A percentile compares a stretch with the other conserved stretches of the same genome.
These are phyloP conservation scores for Amiota communis DNA, from an alignment of 2,888 invertebrate species.

Conservation along the genomic window DNA sequence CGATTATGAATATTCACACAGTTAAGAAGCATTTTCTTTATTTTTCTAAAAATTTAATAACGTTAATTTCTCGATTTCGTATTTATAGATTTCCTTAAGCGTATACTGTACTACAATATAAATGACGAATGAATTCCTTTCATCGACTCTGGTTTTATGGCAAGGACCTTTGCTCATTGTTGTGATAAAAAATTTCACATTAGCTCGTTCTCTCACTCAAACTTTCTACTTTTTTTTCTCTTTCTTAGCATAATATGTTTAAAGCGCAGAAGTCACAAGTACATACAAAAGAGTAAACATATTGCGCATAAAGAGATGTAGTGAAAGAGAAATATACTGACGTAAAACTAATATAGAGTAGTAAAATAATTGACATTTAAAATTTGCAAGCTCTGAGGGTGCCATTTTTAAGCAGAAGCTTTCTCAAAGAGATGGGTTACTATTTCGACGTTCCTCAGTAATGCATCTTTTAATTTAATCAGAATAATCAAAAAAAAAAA, in stretches of 20 bases:
- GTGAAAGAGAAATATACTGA: not conserved
- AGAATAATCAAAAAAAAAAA: no score
- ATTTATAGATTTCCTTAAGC: constrained; percentile 21
- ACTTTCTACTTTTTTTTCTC: no score
- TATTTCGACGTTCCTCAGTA: no score
- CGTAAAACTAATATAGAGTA: not conserved
- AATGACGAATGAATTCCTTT: constrained; percentile 20
- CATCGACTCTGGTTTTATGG: not conserved
- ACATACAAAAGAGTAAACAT: not conserved
- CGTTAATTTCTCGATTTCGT: not conserved
- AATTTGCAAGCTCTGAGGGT: no score
- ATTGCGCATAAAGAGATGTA: not conserved
- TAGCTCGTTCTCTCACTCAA: no score
- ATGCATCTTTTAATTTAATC: no score
- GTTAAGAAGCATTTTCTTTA: constrained; percentile 17
- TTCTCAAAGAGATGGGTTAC: no score
- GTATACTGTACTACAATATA: constrained; percentile 16
- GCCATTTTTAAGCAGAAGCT: no score
- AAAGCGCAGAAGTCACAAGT: not conserved
- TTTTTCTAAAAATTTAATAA: constrained; percentile 8
- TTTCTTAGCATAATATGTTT: not conserved
- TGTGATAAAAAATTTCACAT: not conserved
- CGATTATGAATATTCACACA: no score
- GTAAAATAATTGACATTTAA: no score
- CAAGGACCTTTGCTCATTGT: constrained; percentile 5